Percentiles rank a stretch among this genome's conserved stretches.
Evolutionary conservation across 2,113 vertebrate genomes (phyloP).

Genomic region (Emydura subglobosa): DNA sequence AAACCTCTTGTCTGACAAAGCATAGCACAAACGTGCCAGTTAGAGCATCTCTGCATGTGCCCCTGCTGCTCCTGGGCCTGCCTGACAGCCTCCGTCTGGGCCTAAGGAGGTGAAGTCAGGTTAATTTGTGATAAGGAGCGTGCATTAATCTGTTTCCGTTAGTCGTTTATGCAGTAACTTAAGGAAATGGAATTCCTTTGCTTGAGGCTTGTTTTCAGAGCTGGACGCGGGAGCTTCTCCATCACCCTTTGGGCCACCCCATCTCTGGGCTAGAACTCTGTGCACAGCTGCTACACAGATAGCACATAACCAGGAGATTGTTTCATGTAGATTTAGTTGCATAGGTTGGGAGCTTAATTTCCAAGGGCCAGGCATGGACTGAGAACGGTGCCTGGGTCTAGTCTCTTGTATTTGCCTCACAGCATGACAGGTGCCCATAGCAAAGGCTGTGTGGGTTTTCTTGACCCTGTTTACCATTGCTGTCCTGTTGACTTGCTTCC

Average conservation of each 20-base stretch:
- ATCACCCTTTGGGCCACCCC: background rate
- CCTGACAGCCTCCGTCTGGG: background rate
- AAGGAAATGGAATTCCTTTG: background rate
- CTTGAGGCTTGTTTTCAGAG: fast-evolving
- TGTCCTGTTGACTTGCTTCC: background rate
- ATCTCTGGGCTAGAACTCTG: background rate
- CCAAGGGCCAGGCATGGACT: background rate
- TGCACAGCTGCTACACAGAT: fast-evolving
- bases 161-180: background rate
- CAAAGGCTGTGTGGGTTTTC: background rate
- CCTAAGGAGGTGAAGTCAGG: background rate
- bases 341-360: background rate
- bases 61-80: conserved; percentile 11
- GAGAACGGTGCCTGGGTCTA: background rate
- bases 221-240: background rate
- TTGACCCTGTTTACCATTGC: background rate
- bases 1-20: background rate
- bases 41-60: conserved; percentile 5
- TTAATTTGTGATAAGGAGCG: background rate
- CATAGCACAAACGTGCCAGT: background rate
- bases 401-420: background rate
- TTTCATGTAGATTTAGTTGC: background rate
- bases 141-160: background rate
- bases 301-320: background rate
- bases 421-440: background rate